A percentile compares a stretch with the other conserved stretches of the same genome.
These are phyloP conservation scores for Psittacara wagleri DNA, from an alignment of 2,113 vertebrate species.

Conservation along the genomic window DNA sequence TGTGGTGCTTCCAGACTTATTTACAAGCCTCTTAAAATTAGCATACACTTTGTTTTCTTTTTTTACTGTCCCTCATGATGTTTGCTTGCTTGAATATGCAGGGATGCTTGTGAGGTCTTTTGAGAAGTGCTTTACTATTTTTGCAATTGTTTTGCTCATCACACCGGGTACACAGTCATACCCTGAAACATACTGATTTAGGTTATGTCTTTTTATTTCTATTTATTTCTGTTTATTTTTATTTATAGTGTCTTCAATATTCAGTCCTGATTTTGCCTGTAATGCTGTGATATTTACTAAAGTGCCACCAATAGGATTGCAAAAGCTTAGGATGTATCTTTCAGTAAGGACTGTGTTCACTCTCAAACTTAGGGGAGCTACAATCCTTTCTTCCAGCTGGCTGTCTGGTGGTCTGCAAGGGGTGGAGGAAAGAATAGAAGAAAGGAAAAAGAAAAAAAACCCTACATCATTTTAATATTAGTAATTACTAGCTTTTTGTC, in stretches of 20 bases:
- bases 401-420: background rate
- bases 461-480: background rate
- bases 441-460: background rate
- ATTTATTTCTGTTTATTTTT: background rate
- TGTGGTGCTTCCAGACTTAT: background rate
- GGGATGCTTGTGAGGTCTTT: background rate
- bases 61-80: background rate
- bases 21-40: slow-evolving; percentile 6
- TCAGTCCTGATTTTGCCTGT: background rate
- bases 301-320: background rate
- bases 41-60: background rate
- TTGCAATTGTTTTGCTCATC: background rate
- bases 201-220: background rate
- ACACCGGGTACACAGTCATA: background rate
- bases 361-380: background rate
- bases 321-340: background rate
- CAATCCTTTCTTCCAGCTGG: background rate
- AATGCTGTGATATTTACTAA: background rate
- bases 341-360: background rate
- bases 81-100: background rate
- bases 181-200: background rate
- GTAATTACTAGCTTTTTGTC: background rate
- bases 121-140: background rate
- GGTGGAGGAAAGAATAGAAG: background rate
- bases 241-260: background rate